Percentiles rank a stretch among this genome's conserved stretches.
These are phyloP conservation scores for Mirounga angustirostris DNA, from an alignment of 2,113 vertebrate species.

Conservation along the genomic window DNA sequence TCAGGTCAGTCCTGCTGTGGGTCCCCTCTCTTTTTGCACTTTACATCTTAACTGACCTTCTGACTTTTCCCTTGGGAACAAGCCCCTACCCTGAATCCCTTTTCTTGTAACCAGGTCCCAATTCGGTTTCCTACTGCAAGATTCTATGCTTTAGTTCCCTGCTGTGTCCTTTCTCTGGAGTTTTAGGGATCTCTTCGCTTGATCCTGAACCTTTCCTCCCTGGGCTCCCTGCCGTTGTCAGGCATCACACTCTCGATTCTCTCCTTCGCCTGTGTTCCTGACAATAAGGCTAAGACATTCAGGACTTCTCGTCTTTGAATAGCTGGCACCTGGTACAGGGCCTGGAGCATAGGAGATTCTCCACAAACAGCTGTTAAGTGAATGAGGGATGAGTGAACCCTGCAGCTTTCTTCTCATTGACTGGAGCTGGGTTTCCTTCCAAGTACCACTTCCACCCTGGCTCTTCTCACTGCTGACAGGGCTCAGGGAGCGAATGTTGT, in stretches of 20 bases:
- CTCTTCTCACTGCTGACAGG: background rate
- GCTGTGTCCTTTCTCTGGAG: background rate
- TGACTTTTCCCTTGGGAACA: background rate
- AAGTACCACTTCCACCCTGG: background rate
- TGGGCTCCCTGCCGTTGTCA: background rate
- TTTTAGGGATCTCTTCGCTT: background rate
- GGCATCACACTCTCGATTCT: background rate
- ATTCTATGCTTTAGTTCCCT: background rate
- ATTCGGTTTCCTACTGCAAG: fast-evolving
- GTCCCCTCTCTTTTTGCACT: background rate
- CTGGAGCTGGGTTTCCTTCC: background rate
- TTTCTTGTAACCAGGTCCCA: background rate
- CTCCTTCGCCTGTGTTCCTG: background rate
- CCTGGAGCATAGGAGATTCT: background rate
- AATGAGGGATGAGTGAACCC: background rate
- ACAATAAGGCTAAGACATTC: background rate
- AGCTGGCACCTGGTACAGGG: background rate
- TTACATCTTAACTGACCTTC: background rate
- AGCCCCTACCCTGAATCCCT: background rate
- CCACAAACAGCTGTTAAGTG: background rate
- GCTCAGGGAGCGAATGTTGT: background rate
- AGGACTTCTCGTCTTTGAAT: background rate
- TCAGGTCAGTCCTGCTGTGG: background rate
- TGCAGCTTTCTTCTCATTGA: background rate
- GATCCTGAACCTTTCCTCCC: background rate